These are phyloP conservation scores for Apis florea DNA, from an alignment of 1,140 invertebrate genomes.

Conservation along the genomic window DNA sequence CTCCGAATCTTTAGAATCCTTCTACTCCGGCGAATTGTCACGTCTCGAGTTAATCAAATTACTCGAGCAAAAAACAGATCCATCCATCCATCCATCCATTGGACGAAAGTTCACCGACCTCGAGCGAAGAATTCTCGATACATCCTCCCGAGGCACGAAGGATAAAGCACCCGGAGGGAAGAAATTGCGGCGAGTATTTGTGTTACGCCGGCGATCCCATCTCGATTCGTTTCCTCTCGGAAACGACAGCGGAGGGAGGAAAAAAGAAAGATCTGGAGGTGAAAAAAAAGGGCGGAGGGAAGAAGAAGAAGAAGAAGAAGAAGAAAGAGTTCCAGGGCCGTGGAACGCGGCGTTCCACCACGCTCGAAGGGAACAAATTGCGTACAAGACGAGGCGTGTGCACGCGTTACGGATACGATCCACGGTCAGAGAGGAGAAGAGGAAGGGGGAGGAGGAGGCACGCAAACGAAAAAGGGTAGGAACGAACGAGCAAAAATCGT, in stretches of 20 bases:
- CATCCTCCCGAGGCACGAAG: neutral
- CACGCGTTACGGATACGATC: constrained; percentile 62
- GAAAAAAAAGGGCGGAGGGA: neutral
- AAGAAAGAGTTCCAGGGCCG: neutral
- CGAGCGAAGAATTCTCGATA: neutral
- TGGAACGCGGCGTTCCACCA: constrained; percentile 48
- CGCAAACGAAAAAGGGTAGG: constrained; percentile 49
- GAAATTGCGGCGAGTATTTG: constrained; percentile 27
- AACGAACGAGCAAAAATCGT: constrained; percentile 67
- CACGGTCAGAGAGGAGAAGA: constrained; percentile 28
- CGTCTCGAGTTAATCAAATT: no score
- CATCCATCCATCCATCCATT: neutral
- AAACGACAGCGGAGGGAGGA: neutral
- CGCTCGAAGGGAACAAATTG: constrained; percentile 75
- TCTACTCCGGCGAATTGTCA: no score
- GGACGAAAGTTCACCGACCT: neutral
- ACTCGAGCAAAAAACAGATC: no score
- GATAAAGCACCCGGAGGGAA: constrained; percentile 11
- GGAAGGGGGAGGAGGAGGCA: constrained; percentile 26
- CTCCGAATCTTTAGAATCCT: no score
- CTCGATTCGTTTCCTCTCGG: constrained; percentile 26
- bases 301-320: neutral
- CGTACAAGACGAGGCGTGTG: constrained; percentile 70
- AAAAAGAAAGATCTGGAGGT: neutral
- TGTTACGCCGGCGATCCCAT: constrained; percentile 24